These are phyloP conservation scores for Apocheima hispidaria DNA, from an alignment of 2,888 invertebrate genomes.

Conservation along the genomic window DNA sequence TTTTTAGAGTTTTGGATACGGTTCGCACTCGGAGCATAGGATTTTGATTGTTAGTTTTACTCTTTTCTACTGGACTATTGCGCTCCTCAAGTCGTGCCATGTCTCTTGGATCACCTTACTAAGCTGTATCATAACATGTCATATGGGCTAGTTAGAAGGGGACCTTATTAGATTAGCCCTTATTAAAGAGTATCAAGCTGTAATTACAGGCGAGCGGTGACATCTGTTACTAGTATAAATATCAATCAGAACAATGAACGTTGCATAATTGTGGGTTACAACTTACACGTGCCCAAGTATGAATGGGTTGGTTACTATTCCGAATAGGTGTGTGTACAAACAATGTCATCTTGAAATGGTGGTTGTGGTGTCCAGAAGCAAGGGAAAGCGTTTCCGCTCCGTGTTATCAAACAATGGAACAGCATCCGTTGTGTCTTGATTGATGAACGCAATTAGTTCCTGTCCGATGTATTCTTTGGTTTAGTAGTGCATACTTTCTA, in stretches of 20 bases:
- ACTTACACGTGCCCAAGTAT: constrained; percentile 56
- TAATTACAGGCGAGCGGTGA: too few species aligned
- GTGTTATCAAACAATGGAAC: constrained; percentile 57
- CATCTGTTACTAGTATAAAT: not conserved
- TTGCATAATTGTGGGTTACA: constrained; percentile 60
- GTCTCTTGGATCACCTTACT: too few species aligned
- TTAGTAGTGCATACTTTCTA: constrained; percentile 6
- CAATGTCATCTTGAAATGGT: constrained; percentile 32
- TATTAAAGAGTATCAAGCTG: too few species aligned
- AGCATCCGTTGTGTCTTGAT: constrained; percentile 55
- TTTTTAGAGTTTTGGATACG: too few species aligned
- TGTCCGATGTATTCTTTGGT: constrained; percentile 10
- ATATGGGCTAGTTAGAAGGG: too few species aligned
- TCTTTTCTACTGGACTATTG: too few species aligned
- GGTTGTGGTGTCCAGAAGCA: constrained; percentile 48
- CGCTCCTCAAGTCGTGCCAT: too few species aligned
- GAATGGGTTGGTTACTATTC: constrained; percentile 62
- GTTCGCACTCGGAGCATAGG: too few species aligned
- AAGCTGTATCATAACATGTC: too few species aligned
- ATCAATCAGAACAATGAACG: constrained; percentile 45
- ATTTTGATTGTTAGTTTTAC: too few species aligned
- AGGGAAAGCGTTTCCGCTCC: constrained; percentile 57
- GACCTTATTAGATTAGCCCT: too few species aligned
- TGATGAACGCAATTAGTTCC: constrained; percentile 39
- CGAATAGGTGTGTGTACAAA: constrained; percentile 33